These are phyloP conservation scores for Callipepla californica DNA, from an alignment of 2,113 vertebrate genomes.

Conservation along the genomic window DNA sequence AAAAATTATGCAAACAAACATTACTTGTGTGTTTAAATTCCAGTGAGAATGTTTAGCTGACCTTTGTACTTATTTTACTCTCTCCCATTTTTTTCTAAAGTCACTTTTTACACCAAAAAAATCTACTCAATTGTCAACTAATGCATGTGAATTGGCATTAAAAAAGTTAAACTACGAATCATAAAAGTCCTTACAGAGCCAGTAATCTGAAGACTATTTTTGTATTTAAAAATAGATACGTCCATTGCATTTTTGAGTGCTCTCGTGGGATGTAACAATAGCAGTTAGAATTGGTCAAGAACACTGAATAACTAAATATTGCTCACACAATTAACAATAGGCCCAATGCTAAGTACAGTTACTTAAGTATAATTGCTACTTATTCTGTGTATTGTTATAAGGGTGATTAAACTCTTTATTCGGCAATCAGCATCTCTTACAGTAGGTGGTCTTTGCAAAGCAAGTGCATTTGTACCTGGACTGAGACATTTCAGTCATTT, in stretches of 20 bases:
- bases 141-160: not conserved
- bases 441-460: not conserved
- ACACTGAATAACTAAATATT: not conserved
- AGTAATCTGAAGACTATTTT: constrained; percentile 38
- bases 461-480: not conserved
- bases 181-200: not conserved
- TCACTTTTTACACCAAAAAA: constrained; percentile 35
- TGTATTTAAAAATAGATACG: constrained; percentile 9
- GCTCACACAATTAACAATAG: not conserved
- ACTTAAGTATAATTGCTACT: not conserved
- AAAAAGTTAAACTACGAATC: constrained; percentile 16
- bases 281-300: not conserved
- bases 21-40: constrained; percentile 51
- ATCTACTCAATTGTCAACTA: not conserved
- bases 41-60: constrained; percentile 49
- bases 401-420: not conserved
- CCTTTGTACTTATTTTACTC: constrained; percentile 11
- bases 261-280: not conserved
- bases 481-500: not conserved
- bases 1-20: constrained; percentile 64
- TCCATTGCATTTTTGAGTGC: not conserved
- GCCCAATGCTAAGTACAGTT: not conserved
- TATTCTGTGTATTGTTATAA: not conserved
- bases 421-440: not conserved
- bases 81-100: constrained; percentile 44